Evolutionary conservation across 1,140 invertebrate species (phyloP), one percentile per base, ranked within the genome.

Genomic region (Scaptomyza hsui): DNA sequence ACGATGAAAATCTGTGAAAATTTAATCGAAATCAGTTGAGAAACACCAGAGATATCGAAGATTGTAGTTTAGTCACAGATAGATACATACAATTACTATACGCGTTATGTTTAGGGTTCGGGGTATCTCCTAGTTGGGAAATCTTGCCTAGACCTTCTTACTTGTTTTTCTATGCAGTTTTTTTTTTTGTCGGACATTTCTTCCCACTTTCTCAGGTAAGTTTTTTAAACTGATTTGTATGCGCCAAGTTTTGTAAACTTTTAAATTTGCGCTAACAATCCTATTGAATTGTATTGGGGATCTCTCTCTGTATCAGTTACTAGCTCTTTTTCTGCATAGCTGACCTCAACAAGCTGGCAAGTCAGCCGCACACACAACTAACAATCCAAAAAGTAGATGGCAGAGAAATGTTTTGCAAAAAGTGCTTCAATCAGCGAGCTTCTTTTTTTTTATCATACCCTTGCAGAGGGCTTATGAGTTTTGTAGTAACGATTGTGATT

Each of bases 281-380:
- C 76, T 63, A 64, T 73, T 64, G 56, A 70, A 74, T 70, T 57
- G 63, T 15, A 72, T 53, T 21, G 41, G 1, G 19, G 32, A n/a
- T n/a, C 5, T 0, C 24, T 29, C 60, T 44, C 49, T 67, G 61
- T 44, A 71, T 61, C 71, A 60, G 52, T 49, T 48, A 49, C 63
- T 59, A 69, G 24, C 42, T 24, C 10, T 37, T 49, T 4, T 16
- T 45, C 18, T 21, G 65, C 13, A 49, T 15, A 35, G 21, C n/a
- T 19, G 72, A 72, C 62, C 73, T 75, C 73, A 72, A 71, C 64
- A 86, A 85, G 81, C 73, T 47, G 59, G 72, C 75, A 86, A 85
- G 81, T 85, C 70, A 56, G 57, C 60, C 76, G 52, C 73, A 60
- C 47, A 24, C 32, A 13, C 15, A 5, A 45, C 24, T 21, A 19